phyloP scores from a whole-genome alignment of 2,797 vertebrate species.

The Furcifer pardalis region DNA sequence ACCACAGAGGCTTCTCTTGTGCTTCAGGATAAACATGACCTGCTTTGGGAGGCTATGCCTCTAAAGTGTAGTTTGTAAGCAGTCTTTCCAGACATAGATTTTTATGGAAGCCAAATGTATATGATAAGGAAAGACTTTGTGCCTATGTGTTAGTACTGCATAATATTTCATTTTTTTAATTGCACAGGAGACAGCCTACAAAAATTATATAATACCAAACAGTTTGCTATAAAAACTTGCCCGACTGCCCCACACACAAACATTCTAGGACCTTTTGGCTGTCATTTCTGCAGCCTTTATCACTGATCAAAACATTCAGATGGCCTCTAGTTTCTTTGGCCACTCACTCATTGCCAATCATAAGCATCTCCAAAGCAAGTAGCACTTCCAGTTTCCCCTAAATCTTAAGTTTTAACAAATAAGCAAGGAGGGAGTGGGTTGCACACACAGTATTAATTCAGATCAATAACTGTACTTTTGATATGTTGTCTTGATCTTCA shows the following conservation, averaged over 20 bases:
- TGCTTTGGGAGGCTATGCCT: conserved; percentile 1
- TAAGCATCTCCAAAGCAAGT: neutral
- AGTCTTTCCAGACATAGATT: neutral
- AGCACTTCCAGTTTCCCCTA: too few species aligned
- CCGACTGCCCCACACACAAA: too few species aligned
- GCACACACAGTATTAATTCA: neutral
- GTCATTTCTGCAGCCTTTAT: neutral
- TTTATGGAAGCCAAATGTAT: neutral
- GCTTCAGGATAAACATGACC: conserved; percentile 4
- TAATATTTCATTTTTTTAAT: neutral
- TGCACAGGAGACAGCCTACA: neutral
- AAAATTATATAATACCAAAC: neutral
- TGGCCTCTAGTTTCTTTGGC: neutral
- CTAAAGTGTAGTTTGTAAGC: neutral
- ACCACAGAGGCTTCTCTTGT: conserved; percentile 59
- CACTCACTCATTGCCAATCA: neutral
- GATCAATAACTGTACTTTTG: neutral
- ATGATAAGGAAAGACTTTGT: neutral
- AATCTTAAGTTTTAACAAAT: neutral
- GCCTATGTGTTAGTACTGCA: neutral
- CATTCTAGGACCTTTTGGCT: neutral
- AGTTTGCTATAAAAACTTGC: neutral
- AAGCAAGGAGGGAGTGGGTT: neutral
- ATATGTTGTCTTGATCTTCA: too few species aligned
- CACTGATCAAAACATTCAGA: too few species aligned